A percentile compares a stretch with the other conserved stretches of the same genome.
Evolutionary conservation across 2,888 invertebrate genomes (phyloP).

Genomic region (Corythucha ciliata): DNA sequence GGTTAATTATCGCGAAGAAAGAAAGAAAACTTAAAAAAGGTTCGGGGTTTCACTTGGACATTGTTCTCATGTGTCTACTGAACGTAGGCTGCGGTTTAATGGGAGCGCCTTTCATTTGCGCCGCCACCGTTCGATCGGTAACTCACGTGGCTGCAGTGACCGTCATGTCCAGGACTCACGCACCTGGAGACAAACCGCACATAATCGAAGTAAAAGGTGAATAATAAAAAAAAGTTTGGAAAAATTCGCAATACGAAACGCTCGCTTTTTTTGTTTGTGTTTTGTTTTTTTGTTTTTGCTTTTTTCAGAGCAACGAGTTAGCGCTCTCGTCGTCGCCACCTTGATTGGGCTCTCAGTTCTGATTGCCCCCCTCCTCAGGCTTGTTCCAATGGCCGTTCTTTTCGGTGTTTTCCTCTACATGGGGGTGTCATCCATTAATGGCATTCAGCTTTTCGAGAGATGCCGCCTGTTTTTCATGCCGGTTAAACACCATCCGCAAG

Average conservation of each 20-base stretch:
- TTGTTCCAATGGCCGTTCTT: conserved; percentile 91
- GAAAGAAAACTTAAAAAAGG: conserved; percentile 88
- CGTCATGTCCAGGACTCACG: conserved; percentile 88
- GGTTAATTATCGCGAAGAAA: conserved; percentile 87
- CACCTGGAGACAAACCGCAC: conserved; percentile 89
- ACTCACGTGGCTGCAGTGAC: conserved; percentile 91
- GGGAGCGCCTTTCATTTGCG: conserved; percentile 94
- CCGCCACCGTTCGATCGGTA: conserved; percentile 88
- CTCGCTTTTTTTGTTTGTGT: too few species aligned
- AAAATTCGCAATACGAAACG: too few species aligned
- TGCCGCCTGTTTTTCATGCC: conserved; percentile 84
- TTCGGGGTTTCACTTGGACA: conserved; percentile 91
- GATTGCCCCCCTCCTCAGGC: conserved; percentile 66
- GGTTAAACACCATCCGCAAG: conserved; percentile 87
- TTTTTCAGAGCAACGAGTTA: conserved; percentile 67
- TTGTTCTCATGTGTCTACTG: conserved; percentile 76
- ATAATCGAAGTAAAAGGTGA: conserved; percentile 79
- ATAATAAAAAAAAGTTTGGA: neutral
- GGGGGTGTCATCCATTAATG: conserved; percentile 89
- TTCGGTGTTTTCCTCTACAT: conserved; percentile 96
- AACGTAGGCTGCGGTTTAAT: conserved; percentile 78
- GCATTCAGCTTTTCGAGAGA: conserved; percentile 89
- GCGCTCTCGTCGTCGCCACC: conserved; percentile 67
- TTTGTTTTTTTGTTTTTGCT: too few species aligned
- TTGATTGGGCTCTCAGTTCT: conserved; percentile 76